Evolutionary conservation across 37 sponge, comb jelly and placozoan genomes (phyloP).

Genomic region (Haliclona indistincta): DNA sequence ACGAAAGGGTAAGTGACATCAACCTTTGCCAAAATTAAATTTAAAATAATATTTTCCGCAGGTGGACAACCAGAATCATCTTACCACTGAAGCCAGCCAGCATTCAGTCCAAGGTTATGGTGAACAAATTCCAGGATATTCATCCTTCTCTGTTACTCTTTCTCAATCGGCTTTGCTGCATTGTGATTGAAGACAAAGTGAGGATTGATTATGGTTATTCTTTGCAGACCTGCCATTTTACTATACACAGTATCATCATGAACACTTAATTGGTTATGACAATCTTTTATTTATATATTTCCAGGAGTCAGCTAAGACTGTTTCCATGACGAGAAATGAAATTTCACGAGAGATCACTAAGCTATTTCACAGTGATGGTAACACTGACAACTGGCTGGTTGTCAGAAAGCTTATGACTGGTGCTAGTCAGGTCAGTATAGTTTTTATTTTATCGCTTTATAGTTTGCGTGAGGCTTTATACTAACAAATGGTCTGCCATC

Average conservation of each 20-base stretch:
- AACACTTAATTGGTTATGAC: neutral
- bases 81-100: constrained; percentile 46
- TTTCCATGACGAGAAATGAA: constrained; percentile 37
- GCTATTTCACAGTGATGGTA: constrained; percentile 42
- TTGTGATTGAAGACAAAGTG: constrained; percentile 59
- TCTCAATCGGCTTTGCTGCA: constrained; percentile 64
- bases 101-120: constrained; percentile 9
- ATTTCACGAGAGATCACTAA: constrained; percentile 17
- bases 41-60: too few species aligned
- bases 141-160: constrained; percentile 72
- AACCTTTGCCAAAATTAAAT: neutral
- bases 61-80: constrained; percentile 61
- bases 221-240: too few species aligned
- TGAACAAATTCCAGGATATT: constrained; percentile 49
- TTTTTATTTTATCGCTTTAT: too few species aligned
- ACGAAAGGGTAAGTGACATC: neutral
- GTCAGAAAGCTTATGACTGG: constrained; percentile 42
- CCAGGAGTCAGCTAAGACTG: constrained; percentile 11
- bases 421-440: constrained; percentile 36
- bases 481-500: too few species aligned
- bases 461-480: too few species aligned
- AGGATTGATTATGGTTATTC: neutral
- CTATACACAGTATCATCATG: neutral
- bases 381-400: constrained; percentile 62
- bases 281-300: neutral